Evolutionary conservation across 1,140 invertebrate genomes (phyloP).

Genomic region (Hestina assimilis): DNA sequence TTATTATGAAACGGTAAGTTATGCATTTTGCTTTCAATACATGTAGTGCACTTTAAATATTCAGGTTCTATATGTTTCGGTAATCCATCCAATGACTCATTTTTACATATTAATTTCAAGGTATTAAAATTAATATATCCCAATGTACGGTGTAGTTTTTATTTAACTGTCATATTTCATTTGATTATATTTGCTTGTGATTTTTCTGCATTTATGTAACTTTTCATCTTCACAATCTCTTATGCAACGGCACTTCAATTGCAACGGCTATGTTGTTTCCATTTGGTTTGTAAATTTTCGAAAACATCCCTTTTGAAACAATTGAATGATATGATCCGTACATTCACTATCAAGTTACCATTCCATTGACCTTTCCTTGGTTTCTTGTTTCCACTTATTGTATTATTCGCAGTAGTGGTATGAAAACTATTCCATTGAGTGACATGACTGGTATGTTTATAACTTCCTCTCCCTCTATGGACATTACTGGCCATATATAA

Average conservation of each 20-base stretch:
- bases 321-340: background rate
- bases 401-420: no score
- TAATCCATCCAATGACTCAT: constrained; percentile 9
- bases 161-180: background rate
- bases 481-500: background rate
- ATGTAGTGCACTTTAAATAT: constrained; percentile 10
- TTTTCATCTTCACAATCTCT: constrained; percentile 5
- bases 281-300: background rate
- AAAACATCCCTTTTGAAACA: background rate
- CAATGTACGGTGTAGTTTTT: constrained; percentile 3
- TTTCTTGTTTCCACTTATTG: no score
- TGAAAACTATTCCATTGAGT: no score
- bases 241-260: background rate
- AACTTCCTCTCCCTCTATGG: no score
- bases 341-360: no score
- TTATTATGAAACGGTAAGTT: constrained; percentile 26
- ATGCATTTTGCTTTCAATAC: constrained; percentile 21
- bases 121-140: constrained; percentile 13
- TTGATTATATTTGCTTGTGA: background rate
- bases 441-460: no score
- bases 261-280: constrained; percentile 3
- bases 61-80: constrained; percentile 6
- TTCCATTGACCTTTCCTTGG: no score
- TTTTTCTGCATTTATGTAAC: background rate
- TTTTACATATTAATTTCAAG: constrained; percentile 4